Evolutionary conservation across 1,140 invertebrate genomes (phyloP).

Genomic region (Pinna nobilis): DNA sequence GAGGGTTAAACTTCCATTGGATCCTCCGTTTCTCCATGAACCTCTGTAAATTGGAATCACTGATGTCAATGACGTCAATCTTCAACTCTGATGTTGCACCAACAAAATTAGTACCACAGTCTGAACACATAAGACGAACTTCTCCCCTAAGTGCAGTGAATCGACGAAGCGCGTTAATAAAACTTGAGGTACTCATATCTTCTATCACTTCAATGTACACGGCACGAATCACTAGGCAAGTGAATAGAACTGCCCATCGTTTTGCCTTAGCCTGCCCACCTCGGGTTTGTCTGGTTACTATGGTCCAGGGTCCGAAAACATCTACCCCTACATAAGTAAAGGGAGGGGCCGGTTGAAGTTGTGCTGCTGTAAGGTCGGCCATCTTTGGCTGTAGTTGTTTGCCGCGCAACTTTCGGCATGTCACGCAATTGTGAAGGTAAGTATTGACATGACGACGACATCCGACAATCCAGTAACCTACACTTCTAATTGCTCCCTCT

Average conservation of each 20-base stretch:
- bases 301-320: slow-evolving; percentile 14
- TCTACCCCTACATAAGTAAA: slow-evolving; percentile 27
- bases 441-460: slow-evolving; percentile 13
- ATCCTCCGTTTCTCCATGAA: not conserved
- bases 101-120: slow-evolving; percentile 44
- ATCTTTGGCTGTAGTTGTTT: slow-evolving; percentile 17
- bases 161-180: slow-evolving; percentile 42
- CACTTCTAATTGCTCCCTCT: slow-evolving; percentile 12
- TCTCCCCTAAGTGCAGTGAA: not conserved
- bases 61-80: slow-evolving; percentile 12
- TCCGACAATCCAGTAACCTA: slow-evolving; percentile 30
- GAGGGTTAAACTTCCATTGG: slow-evolving; percentile 21
- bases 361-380: slow-evolving; percentile 29
- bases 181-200: slow-evolving; percentile 35
- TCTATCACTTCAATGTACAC: slow-evolving; percentile 47
- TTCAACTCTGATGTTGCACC: slow-evolving; percentile 6
- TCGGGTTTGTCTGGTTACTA: slow-evolving; percentile 6
- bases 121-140: slow-evolving; percentile 13
- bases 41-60: not conserved
- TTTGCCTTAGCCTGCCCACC: slow-evolving; percentile 27
- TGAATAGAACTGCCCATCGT: slow-evolving; percentile 43
- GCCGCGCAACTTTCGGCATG: slow-evolving; percentile 16
- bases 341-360: slow-evolving; percentile 10
- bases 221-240: slow-evolving; percentile 25
- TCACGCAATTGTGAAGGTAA: slow-evolving; percentile 32